These are phyloP conservation scores for Schizopygopsis pylzovi DNA, from an alignment of 2,797 vertebrate species.

Conservation along the genomic window DNA sequence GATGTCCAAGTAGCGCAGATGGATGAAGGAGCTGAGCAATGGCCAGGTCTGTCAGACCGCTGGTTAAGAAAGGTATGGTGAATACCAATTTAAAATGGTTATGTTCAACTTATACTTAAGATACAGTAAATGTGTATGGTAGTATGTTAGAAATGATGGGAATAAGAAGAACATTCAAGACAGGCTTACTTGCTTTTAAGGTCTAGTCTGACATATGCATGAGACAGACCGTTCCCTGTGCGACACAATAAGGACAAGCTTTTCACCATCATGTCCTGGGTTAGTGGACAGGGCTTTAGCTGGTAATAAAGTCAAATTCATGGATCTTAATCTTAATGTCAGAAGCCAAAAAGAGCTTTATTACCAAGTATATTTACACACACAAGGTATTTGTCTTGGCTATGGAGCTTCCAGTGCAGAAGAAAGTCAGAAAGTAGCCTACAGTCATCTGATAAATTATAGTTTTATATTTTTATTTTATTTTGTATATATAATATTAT, in stretches of 20 bases:
- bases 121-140: not conserved
- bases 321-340: not conserved
- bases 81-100: not conserved
- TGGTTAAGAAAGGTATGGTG: constrained; percentile 60
- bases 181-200: constrained; percentile 79
- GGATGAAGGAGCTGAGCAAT: constrained; percentile 82
- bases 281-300: constrained; percentile 72
- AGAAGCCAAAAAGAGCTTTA: not conserved
- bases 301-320: constrained; percentile 44
- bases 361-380: not conserved
- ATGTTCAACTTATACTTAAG: not conserved
- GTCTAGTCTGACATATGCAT: constrained; percentile 88
- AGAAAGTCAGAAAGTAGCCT: not conserved
- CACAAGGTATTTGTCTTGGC: not conserved
- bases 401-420: not conserved
- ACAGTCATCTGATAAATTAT: not conserved
- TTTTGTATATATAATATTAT: not conserved
- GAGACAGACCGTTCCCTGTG: constrained; percentile 85
- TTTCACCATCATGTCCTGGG: constrained; percentile 77
- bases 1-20: constrained; percentile 91
- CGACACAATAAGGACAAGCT: constrained; percentile 87
- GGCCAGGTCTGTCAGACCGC: constrained; percentile 84
- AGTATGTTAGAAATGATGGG: not conserved
- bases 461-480: not conserved
- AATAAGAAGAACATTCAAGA: not conserved